A percentile compares a stretch with the other conserved stretches of the same genome.
Conservation (phyloP, 1,140 invertebrate species). For the Lineus longissimus region DNA sequence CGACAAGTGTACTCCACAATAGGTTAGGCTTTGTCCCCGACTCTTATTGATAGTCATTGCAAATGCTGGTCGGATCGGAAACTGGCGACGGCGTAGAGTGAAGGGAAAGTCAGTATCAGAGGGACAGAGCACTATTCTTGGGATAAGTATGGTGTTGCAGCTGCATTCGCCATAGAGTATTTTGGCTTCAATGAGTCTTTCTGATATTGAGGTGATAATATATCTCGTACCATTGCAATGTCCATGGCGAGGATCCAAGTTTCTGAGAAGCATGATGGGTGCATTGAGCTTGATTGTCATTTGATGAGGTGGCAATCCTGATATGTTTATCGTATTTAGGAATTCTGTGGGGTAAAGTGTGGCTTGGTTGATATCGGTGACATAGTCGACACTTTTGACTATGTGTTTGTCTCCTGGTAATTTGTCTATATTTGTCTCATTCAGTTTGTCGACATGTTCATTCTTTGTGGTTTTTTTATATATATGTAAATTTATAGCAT, state of each 20-base stretch:
- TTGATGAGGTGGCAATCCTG: constrained; percentile 48
- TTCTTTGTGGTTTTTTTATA: background rate
- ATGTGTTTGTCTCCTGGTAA: background rate
- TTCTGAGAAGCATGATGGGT: constrained; percentile 50
- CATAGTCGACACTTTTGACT: background rate
- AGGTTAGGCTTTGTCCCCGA: constrained; percentile 53
- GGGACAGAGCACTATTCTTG: constrained; percentile 22
- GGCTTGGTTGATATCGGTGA: background rate
- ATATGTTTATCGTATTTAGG: constrained; percentile 41
- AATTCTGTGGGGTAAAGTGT: constrained; percentile 40
- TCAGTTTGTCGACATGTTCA: background rate
- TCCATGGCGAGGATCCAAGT: constrained; percentile 31
- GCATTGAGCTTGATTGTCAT: constrained; percentile 46
- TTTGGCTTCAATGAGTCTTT: constrained; percentile 24
- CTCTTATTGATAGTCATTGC: constrained; percentile 60
- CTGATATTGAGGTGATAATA: constrained; percentile 24
- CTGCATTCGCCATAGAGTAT: constrained; percentile 17
- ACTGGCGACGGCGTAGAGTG: constrained; percentile 56
- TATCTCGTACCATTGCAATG: constrained; percentile 52
- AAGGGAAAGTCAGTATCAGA: constrained; percentile 23
- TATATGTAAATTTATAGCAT: too few species aligned
- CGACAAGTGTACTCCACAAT: too few species aligned
- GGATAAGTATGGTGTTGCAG: constrained; percentile 24
- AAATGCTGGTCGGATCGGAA: constrained; percentile 56
- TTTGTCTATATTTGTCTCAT: background rate